These are phyloP conservation scores for Ceratosolen solmsi DNA, from an alignment of 1,140 invertebrate genomes.

Conservation along the genomic window DNA sequence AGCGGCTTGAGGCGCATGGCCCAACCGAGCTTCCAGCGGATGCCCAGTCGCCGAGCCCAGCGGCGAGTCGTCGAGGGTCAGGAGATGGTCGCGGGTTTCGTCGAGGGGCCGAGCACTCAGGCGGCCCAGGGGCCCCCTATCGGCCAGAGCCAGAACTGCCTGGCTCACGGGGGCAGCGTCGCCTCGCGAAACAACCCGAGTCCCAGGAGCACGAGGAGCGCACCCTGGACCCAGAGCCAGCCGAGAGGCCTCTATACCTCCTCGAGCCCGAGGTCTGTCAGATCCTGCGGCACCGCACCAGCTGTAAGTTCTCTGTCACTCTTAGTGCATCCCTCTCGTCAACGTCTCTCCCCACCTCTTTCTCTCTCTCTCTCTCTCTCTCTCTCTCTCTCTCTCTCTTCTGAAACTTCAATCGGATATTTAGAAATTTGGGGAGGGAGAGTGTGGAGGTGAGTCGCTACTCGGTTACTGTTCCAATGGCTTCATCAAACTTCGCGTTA, in stretches of 20 bases:
- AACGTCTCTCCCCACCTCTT: neutral
- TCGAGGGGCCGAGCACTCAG: slow-evolving; percentile 61
- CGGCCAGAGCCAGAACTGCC: slow-evolving; percentile 49
- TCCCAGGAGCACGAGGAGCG: slow-evolving; percentile 83
- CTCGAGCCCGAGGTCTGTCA: slow-evolving; percentile 78
- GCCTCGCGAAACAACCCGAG: slow-evolving; percentile 66
- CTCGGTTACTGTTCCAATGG: no score
- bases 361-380: neutral
- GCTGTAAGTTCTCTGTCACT: slow-evolving; percentile 63
- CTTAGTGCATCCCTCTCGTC: no score
- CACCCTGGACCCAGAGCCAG: slow-evolving; percentile 83
- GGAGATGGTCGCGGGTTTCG: slow-evolving; percentile 69
- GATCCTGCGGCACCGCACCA: slow-evolving; percentile 75
- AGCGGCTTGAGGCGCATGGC: slow-evolving; percentile 75
- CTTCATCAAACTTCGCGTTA: no score
- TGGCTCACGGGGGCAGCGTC: slow-evolving; percentile 52
- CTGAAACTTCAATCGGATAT: neutral
- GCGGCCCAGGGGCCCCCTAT: neutral
- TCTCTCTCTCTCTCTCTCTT: neutral
- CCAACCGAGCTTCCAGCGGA: slow-evolving; percentile 88
- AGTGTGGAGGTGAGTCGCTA: no score
- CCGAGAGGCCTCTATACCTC: slow-evolving; percentile 82
- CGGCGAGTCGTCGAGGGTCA: slow-evolving; percentile 83
- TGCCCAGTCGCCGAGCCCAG: slow-evolving; percentile 89
- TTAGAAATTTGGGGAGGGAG: no score